A percentile compares a stretch with the other conserved stretches of the same genome.
Conservation (phyloP, 1,140 invertebrate species). For the Oryctes rhinoceros region DNA sequence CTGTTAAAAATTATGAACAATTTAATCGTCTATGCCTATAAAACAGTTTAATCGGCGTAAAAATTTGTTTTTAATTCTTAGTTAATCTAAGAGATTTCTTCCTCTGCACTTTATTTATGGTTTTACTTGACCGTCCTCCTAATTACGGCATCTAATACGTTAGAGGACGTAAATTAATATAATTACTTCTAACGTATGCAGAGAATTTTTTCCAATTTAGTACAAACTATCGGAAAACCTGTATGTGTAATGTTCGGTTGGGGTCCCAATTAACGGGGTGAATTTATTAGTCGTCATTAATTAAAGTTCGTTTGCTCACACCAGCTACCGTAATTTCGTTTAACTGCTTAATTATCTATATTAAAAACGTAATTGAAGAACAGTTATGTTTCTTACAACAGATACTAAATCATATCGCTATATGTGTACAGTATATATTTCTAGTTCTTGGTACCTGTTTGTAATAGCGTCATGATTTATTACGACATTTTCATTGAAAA, state of each 20-base stretch:
- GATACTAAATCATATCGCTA: too few relatives aligned
- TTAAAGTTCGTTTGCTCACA: not conserved
- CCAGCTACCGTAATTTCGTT: constrained; percentile 4
- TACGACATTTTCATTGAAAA: too few relatives aligned
- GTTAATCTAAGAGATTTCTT: too few relatives aligned
- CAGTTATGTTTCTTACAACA: not conserved
- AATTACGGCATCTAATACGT: not conserved
- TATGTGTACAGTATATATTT: too few relatives aligned
- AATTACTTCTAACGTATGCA: not conserved
- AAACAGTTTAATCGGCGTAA: too few relatives aligned
- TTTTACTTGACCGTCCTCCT: not conserved
- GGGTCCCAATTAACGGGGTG: not conserved
- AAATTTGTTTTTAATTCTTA: too few relatives aligned
- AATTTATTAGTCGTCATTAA: constrained; percentile 27
- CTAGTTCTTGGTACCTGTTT: too few relatives aligned
- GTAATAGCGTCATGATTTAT: too few relatives aligned
- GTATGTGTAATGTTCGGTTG: not conserved
- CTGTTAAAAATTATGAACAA: too few relatives aligned
- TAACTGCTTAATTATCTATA: constrained; percentile 25
- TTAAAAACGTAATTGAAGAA: not conserved
- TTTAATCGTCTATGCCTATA: too few relatives aligned
- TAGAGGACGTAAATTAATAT: not conserved
- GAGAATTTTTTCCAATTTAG: not conserved
- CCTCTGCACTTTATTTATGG: not conserved
- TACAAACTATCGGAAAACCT: not conserved